These are phyloP conservation scores for Larimichthys crocea DNA, from an alignment of 2,113 vertebrate species.

Conservation along the genomic window DNA sequence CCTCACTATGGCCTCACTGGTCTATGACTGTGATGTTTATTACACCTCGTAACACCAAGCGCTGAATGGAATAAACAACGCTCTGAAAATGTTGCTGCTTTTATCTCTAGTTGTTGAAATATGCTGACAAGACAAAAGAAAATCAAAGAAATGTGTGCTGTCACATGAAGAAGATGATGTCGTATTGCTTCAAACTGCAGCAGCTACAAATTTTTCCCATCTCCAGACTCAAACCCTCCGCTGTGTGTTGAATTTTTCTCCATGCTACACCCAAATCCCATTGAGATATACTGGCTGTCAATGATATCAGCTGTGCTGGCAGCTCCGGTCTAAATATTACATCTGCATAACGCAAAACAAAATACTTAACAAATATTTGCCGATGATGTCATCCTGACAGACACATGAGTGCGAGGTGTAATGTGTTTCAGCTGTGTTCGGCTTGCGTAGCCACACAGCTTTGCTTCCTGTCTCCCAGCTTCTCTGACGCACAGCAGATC, in stretches of 20 bases:
- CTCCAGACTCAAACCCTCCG: neutral
- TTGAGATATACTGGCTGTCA: constrained; percentile 12
- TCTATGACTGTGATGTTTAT: neutral
- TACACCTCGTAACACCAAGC: neutral
- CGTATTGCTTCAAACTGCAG: neutral
- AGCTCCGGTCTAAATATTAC: constrained; percentile 6
- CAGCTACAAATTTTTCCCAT: neutral
- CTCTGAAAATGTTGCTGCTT: neutral
- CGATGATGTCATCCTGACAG: constrained; percentile 37
- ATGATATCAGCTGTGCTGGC: constrained; percentile 58
- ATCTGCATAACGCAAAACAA: constrained; percentile 21
- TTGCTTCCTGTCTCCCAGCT: constrained; percentile 25
- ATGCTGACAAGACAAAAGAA: too few relatives aligned
- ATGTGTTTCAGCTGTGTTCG: constrained; percentile 52
- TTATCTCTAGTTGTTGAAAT: neutral
- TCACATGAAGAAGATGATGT: neutral
- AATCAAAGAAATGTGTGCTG: neutral
- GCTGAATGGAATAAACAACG: neutral
- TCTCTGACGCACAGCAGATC: constrained; percentile 3
- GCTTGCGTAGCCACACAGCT: neutral
- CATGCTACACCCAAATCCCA: constrained; percentile 25
- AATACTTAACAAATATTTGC: constrained; percentile 35
- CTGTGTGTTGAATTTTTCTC: constrained; percentile 2
- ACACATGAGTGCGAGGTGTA: constrained; percentile 9
- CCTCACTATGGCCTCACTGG: neutral